These are phyloP conservation scores for Vireo altiloquus DNA, from an alignment of 2,113 vertebrate genomes.

Conservation along the genomic window DNA sequence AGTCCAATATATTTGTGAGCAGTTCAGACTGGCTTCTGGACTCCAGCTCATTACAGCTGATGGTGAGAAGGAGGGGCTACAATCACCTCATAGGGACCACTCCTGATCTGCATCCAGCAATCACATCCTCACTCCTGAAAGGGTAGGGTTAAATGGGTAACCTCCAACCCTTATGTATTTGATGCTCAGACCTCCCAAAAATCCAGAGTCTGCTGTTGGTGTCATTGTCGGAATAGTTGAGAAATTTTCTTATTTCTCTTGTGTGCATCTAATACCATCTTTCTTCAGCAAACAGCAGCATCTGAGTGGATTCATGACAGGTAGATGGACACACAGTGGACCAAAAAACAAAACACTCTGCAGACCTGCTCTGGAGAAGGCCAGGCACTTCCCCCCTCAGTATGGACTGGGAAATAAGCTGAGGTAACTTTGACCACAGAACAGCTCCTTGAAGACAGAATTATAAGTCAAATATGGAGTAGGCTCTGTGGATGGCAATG, in stretches of 20 bases:
- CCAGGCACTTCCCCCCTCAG: neutral
- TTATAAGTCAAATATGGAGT: neutral
- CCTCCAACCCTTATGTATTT: neutral
- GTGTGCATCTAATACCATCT: neutral
- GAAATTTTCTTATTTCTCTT: neutral
- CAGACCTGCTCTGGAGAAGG: neutral
- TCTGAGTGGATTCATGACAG: fast-evolving
- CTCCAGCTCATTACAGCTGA: neutral
- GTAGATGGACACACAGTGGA: too few relatives aligned
- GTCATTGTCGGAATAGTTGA: neutral
- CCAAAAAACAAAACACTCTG: neutral
- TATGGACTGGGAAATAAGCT: neutral
- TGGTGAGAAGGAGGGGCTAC: neutral
- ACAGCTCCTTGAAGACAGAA: neutral
- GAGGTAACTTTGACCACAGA: neutral
- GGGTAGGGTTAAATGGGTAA: neutral
- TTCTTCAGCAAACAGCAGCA: neutral
- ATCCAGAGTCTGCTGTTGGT: neutral
- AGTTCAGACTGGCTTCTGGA: neutral
- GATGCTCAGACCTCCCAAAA: neutral
- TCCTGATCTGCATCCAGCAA: neutral
- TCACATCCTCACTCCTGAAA: neutral
- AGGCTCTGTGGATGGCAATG: neutral
- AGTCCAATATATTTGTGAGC: neutral
- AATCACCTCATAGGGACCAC: neutral